Evolutionary conservation across 2,113 vertebrate species (phyloP), one percentile per base, ranked within the genome.

Genomic region (Calcarius ornatus): DNA sequence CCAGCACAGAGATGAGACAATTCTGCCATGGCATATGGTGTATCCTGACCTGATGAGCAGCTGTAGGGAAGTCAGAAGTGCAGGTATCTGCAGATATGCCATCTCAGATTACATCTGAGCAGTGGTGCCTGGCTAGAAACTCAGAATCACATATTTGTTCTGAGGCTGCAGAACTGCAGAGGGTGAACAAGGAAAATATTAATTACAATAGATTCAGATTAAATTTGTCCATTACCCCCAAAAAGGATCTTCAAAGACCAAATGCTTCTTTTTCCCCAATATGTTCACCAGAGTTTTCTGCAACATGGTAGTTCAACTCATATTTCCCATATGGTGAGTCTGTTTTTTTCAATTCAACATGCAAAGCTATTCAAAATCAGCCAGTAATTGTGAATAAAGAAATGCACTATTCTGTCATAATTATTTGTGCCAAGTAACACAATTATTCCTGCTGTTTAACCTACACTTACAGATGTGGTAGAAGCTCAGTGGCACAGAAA

Each of bases 21-120:
- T 51, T 82, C 51, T 95, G 56, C 75, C 47, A 28, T 5, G 51
- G 72, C 88, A 97, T 83, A 93, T 93, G 81, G 90, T 38, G 8
- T 30, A 45, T 40, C 79, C 85, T 78, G 76, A 94, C 90, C 92
- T 78, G 79, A 94, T 0, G 1, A 83, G 76, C 54, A 85, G 92
- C 68, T 94, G 87, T 25, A 66, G 56, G 51, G 51, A 47, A 93
- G 72, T 47, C 64, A 88, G 79, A 90, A 93, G 68, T 56, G 60
- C 85, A 92, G 82, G 51, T 94, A 87, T 79, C 72, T 82, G 96
- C 93, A 96, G 71, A 92, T 90, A 70, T 84, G 94, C 65, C 94
- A 95, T 28, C 75, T 93, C 81, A 40, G 37, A 95, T 90, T 91
- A 94, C 51, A 86, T 82, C 79, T 83, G 68, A 95, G 53, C 38